Evolutionary conservation across 2,888 invertebrate genomes (phyloP), one percentile per base, ranked within the genome.

Genomic region (Dugesia japonica): DNA sequence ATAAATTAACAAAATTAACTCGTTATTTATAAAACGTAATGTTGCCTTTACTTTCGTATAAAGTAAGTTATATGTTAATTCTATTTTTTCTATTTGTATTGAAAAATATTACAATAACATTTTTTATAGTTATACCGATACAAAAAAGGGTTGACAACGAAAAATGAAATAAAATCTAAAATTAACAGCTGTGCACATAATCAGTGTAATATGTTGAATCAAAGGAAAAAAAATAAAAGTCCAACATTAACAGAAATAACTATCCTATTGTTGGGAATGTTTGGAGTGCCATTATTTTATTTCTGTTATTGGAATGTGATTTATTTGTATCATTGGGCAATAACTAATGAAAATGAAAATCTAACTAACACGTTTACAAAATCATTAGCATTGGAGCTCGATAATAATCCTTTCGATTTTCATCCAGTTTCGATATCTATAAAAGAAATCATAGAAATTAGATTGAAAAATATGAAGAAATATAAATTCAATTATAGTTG

Each of bases 401-500:
- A 38, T 17, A 17, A 38, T 17, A 38, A 38, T 13, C 38, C 38
- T 9, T 38, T 38, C 38, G 9, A 38, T 38, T 38, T 38, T 17
- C 9, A 17, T 38, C 38, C 38, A 17, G 38, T 38, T 9, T 38
- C 38, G 38, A 38, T 38, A 38, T 38, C 38, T 9, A 38, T 38
- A 38, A 38, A 38, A 38, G 17, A 38, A 13, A 38, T 38, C 38
- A 38, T 38, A 9, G 82, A 72, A 7, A 72, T 26, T 26, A 38
- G 76, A 71, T 75, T 77, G 71, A 38, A 73, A 26, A 81, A 80
- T 23, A 79, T 82, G 79, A 79, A 80, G 74, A 76, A 80, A 28
- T 83, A 82, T 79, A 77, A 76, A 0, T 80, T 76, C 73, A 33
- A 72, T 17, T 79, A 80, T 72, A 79, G 78, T 31, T 23, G 31